Evolutionary conservation across 2,888 invertebrate species (phyloP).

Genomic region (Tachina fera): DNA sequence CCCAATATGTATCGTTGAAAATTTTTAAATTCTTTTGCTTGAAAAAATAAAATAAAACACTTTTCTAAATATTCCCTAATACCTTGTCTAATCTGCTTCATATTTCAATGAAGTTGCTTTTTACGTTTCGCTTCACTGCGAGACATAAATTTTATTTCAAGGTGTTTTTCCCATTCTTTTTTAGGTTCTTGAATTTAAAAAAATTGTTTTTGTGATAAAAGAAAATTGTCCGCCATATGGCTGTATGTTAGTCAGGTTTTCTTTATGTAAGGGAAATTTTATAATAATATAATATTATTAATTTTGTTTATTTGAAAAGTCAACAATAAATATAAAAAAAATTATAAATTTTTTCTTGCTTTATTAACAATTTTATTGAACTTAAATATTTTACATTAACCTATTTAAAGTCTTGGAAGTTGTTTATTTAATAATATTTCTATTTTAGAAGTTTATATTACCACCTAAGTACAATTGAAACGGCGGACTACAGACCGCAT

Average conservation of each 20-base stretch:
- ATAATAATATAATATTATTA: neutral
- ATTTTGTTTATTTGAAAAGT: neutral
- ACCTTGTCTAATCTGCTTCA: neutral
- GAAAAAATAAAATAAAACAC: too few species aligned
- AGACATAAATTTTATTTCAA: slow-evolving; percentile 17
- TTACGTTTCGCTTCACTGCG: slow-evolving; percentile 9
- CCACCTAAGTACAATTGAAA: neutral
- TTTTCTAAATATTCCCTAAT: neutral
- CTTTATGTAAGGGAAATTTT: neutral
- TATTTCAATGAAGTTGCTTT: slow-evolving; percentile 6
- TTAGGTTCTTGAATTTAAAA: neutral
- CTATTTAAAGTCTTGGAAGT: neutral
- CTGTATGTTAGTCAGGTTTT: neutral
- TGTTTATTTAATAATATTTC: neutral
- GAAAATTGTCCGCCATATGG: slow-evolving; percentile 20
- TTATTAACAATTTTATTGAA: neutral
- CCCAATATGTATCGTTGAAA: too few species aligned
- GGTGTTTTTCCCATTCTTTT: neutral
- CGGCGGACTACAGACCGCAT: too few species aligned
- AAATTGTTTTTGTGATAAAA: neutral
- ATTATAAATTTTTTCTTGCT: neutral
- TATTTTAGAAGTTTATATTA: neutral
- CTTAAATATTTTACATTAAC: neutral
- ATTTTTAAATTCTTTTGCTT: too few species aligned
- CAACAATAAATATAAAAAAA: neutral